Conservation (phyloP, 2,888 invertebrate genomes). For the Busseola fusca region DNA sequence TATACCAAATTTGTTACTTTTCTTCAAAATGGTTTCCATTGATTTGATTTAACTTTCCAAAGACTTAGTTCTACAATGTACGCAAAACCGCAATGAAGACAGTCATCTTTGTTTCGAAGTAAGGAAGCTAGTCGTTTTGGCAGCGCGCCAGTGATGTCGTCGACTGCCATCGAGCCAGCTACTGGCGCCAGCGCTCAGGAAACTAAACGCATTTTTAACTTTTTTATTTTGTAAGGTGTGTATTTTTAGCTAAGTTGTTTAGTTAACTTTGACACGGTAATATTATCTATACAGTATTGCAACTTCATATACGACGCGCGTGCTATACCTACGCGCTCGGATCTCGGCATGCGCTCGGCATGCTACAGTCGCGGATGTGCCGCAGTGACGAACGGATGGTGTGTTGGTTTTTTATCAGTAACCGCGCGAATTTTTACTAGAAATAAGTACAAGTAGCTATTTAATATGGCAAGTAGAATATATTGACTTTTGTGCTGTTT, state of each 20-base stretch:
- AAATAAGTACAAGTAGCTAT: no score
- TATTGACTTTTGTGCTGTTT: no score
- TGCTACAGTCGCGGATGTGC: no score
- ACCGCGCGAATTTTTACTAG: no score
- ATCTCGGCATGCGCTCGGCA: no score
- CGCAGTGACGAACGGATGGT: no score
- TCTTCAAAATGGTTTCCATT: neutral
- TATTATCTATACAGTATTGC: no score
- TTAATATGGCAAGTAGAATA: no score
- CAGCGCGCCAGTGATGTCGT: constrained; percentile 58
- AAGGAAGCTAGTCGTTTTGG: constrained; percentile 54
- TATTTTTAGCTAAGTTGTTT: constrained; percentile 46
- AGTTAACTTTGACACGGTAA: no score
- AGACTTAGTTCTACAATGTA: neutral
- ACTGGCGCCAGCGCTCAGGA: constrained; percentile 54
- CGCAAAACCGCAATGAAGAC: constrained; percentile 15
- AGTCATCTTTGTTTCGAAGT: constrained; percentile 38
- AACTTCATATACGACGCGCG: no score
- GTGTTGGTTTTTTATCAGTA: no score
- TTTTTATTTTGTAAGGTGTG: constrained; percentile 18
- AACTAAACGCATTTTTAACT: constrained; percentile 52
- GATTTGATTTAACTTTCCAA: neutral
- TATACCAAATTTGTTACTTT: neutral
- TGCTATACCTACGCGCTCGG: no score
- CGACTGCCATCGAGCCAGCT: constrained; percentile 42